A percentile compares a stretch with the other conserved stretches of the same genome.
phyloP scores from a whole-genome alignment of 2,888 invertebrate genomes.

The Arctia plantaginis region DNA sequence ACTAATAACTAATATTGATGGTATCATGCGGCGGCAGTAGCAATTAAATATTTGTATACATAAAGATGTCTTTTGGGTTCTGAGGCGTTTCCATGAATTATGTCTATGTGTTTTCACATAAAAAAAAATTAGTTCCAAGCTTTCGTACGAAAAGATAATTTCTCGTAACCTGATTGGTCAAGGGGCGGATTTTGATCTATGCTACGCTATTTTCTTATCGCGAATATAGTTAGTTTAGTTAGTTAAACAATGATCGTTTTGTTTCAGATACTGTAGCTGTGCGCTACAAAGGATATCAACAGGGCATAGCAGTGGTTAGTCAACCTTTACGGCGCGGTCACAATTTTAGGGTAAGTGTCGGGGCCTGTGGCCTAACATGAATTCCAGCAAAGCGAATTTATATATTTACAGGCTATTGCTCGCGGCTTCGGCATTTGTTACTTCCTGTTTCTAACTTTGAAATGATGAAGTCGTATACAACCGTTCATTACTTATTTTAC shows the following conservation, averaged over 20 bases:
- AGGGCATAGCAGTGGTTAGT: constrained; percentile 90
- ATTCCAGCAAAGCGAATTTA: background rate
- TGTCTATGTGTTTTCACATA: too few species aligned
- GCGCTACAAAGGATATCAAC: constrained; percentile 93
- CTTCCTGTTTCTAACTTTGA: background rate
- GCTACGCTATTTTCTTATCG: background rate
- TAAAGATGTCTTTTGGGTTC: too few species aligned
- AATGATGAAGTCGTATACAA: background rate
- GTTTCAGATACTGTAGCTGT: constrained; percentile 87
- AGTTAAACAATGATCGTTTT: background rate
- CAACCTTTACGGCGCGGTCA: constrained; percentile 89
- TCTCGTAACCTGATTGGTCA: too few species aligned
- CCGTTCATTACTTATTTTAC: background rate
- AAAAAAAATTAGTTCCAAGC: background rate
- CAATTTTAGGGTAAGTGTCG: constrained; percentile 88
- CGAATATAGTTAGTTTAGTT: background rate
- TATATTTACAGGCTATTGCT: background rate
- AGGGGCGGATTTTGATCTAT: too few species aligned
- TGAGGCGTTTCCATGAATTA: too few species aligned
- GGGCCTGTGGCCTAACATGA: background rate
- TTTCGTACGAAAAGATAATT: background rate
- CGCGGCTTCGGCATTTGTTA: background rate
- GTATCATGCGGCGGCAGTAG: too few species aligned
- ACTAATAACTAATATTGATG: too few species aligned
- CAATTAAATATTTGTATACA: too few species aligned